Conservation (phyloP, 2,888 invertebrate genomes). For the Myopa tessellatipennis region DNA sequence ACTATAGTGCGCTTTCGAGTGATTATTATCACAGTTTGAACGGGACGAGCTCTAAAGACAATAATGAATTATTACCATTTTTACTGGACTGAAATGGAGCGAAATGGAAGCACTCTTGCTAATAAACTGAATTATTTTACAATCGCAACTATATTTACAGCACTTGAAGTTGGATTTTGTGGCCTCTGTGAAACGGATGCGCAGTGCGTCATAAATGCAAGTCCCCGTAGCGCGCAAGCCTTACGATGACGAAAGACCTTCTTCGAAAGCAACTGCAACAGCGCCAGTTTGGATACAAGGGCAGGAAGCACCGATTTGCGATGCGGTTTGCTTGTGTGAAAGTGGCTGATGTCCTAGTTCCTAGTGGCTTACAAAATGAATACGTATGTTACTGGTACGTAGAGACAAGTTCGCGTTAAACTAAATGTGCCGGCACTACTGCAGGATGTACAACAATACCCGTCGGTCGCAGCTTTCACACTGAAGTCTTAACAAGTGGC, state of each 20-base stretch:
- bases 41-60: neutral
- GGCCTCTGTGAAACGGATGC: constrained; percentile 3
- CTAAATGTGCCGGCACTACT: neutral
- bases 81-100: no score
- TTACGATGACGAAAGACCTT: neutral
- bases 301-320: no score
- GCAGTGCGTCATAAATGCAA: constrained; percentile 8
- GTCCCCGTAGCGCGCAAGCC: neutral
- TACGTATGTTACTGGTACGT: no score
- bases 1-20: no score
- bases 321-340: no score
- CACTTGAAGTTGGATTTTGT: neutral
- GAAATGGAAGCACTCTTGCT: neutral
- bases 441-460: neutral
- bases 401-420: no score
- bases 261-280: no score
- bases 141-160: constrained; percentile 17
- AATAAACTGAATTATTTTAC: constrained; percentile 27
- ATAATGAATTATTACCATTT: neutral
- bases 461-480: constrained; percentile 17
- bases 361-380: no score
- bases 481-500: constrained; percentile 38
- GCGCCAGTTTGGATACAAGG: no score
- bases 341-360: no score
- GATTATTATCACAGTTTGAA: no score